Base-by-base conservation (phyloP, 2,113 vertebrate species). In the Talpa occidentalis region DNA sequence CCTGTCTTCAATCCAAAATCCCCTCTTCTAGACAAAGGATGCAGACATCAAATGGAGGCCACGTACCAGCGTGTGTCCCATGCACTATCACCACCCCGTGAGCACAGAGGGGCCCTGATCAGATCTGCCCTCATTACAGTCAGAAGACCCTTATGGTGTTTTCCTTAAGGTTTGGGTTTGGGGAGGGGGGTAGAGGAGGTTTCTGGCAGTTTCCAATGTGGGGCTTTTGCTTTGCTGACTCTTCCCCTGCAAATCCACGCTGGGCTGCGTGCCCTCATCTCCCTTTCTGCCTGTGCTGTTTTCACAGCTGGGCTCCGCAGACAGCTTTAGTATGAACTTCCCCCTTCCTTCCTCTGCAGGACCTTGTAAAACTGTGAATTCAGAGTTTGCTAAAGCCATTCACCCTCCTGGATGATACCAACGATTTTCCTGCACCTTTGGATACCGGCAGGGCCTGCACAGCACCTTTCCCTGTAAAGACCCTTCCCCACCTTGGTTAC, bases 1-100 rank as follows among this genome's bases (percentile, higher is more conserved):
- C 60, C 52, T 28, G 32, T 69, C 60, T 44, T 79, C 49, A 62
- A 49, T 40, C 42, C 70, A n/a, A 47, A 95, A 40, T 28, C 17
- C 56, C 42, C 40, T 59, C 6, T 67, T 87, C 54, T 30, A 17
- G 40, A 24, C 0, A 37, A 22, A 90, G 59, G 32, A 62, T 42
- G 74, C 62, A 92, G 64, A 82, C 82, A 60, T 62, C 81, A 19
- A 60, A 60, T 19, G 30, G 28, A 15, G 16, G 42, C 70, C 54
- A 10, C 2, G 0, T 17, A 3, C n/a, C 56, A 0, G 7, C 24
- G 30, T 7, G 6, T 30, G 11, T 10, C 26, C 32, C 1, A 1
- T 30, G 17, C 21, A 4, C 40, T 44, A 5, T 56, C 62, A 62
- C 16, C 4, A 3, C 26, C 40, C 30, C 0, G 0, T 24, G 28